phyloP scores from a whole-genome alignment of 2,797 vertebrate species.

The Knipowitschia caucasica region DNA sequence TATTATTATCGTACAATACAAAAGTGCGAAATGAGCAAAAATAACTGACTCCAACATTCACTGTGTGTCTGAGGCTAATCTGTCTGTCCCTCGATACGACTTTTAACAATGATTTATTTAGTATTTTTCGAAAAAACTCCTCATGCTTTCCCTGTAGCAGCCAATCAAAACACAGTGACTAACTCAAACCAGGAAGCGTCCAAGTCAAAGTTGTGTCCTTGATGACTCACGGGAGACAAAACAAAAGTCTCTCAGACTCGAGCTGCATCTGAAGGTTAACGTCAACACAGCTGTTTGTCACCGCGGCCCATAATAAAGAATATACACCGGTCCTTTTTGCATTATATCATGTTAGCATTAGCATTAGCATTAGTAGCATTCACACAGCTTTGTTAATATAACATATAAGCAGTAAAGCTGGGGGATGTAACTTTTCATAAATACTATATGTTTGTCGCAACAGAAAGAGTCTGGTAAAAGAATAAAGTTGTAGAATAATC shows the following conservation, averaged over 20 bases:
- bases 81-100: too few relatives aligned
- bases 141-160: slow-evolving; percentile 4
- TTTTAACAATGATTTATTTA: not conserved
- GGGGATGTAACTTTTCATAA: too few relatives aligned
- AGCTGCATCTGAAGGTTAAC: slow-evolving; percentile 34
- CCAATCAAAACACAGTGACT: not conserved
- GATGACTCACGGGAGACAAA: slow-evolving; percentile 15
- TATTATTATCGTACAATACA: too few relatives aligned
- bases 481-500: too few relatives aligned
- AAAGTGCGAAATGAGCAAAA: too few relatives aligned
- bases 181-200: slow-evolving; percentile 7
- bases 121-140: not conserved
- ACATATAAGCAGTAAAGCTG: too few relatives aligned
- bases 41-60: too few relatives aligned
- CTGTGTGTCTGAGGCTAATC: too few relatives aligned
- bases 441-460: too few relatives aligned
- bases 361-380: slow-evolving; percentile 34
- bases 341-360: too few relatives aligned
- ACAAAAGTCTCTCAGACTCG: slow-evolving; percentile 14
- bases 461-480: too few relatives aligned
- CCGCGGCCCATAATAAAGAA: slow-evolving; percentile 43
- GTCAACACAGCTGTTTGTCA: slow-evolving; percentile 33
- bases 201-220: slow-evolving; percentile 5
- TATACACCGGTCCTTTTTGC: slow-evolving; percentile 50
- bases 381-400: too few relatives aligned